Base-by-base conservation (phyloP, 2,888 invertebrate species). In the Heliconius hortense region DNA sequence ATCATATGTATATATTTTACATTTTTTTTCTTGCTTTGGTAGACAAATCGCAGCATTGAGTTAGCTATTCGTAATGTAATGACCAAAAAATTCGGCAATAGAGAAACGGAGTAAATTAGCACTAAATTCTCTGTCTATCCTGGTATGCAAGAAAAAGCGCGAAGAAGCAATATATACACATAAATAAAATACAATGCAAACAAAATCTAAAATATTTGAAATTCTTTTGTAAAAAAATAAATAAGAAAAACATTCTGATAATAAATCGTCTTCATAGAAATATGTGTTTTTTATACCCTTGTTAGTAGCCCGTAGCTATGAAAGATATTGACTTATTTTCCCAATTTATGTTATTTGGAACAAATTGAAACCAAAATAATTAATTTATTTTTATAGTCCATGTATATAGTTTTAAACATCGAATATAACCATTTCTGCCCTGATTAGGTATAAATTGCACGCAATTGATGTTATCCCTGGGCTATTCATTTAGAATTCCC, bases 381-480 rank as follows among this genome's bases (percentile, higher is more conserved):
- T 71, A 71, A 62, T 71, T 71, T 60, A 7, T 71, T 71, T 71
- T 62, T 71, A 62, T 71, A 43, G 71, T 59, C 60, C 60, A 71
- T 60, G 18, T 24, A 43, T 62, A 21, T 18, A 24, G 21, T 69
- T 71, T 60, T 28, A 62, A 43, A 43, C 26, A 62, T 62, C 26
- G 43, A 60, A 62, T 39, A 71, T 43, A 43, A 35, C 71, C 71
- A 60, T 71, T 71, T 71, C 43, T 71, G 21, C 43, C 56, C 69
- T 39, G 53, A 69, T 73, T 73, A 73, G 60, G 56, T 70, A 70
- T 73, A 70, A 73, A 76, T 69, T 71, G 69, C 63, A 76, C 72
- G 72, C 69, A 74, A 74, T 79, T 77, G 74, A 74, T 77, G 77
- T 74, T 79, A 79, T 79, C 77, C 68, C 72, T 60, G 28, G 48